A percentile compares a stretch with the other conserved stretches of the same genome.
Evolutionary conservation across 1,140 invertebrate genomes (phyloP).

Genomic region (Goniozus legneri): DNA sequence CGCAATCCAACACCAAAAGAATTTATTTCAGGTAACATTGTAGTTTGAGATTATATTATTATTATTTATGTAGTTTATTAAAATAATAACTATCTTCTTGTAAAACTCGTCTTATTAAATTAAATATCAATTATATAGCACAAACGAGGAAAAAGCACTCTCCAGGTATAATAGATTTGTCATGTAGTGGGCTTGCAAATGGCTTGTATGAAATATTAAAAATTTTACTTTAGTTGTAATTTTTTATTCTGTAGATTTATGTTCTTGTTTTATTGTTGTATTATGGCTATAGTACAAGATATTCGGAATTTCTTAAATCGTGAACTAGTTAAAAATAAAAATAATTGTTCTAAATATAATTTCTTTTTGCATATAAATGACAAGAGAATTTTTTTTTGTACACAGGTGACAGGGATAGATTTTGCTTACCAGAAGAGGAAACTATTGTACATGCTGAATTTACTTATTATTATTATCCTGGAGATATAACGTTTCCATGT

Average conservation of each 20-base stretch:
- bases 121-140: conserved; percentile 39
- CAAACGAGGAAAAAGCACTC: conserved; percentile 52
- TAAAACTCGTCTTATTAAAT: conserved; percentile 14
- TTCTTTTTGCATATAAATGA: neutral
- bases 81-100: neutral
- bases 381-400: conserved; percentile 19
- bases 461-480: conserved; percentile 96
- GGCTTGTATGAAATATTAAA: conserved; percentile 7
- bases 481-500: conserved; percentile 89
- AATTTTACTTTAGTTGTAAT: conserved; percentile 1
- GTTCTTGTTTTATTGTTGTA: no score
- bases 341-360: conserved; percentile 1
- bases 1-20: conserved; percentile 70
- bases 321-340: conserved; percentile 13
- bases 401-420: conserved; percentile 78
- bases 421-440: conserved; percentile 82
- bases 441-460: conserved; percentile 91
- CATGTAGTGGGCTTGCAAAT: conserved; percentile 25
- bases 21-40: conserved; percentile 70
- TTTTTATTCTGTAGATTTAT: neutral
- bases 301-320: conserved; percentile 8
- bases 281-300: neutral
- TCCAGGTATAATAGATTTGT: conserved; percentile 42
- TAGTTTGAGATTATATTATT: neutral
- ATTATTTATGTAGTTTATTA: conserved; percentile 2